A percentile compares a stretch with the other conserved stretches of the same genome.
These are phyloP conservation scores for Alectura lathami DNA, from an alignment of 2,113 vertebrate genomes.

Conservation along the genomic window DNA sequence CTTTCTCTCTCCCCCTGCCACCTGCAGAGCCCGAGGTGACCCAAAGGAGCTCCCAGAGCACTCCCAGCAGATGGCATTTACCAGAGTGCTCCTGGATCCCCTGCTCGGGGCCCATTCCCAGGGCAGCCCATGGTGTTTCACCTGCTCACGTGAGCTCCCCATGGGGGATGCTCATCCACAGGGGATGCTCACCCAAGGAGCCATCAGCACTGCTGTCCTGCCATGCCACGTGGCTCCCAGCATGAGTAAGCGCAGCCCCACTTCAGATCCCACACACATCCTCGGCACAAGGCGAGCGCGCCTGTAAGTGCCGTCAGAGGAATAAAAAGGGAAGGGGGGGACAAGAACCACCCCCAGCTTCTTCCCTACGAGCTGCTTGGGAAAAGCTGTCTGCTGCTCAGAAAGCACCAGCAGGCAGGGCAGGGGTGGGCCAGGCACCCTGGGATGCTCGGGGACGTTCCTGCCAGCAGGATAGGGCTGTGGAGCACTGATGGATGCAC, in stretches of 20 bases:
- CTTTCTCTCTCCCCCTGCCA: background rate
- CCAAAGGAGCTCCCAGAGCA: background rate
- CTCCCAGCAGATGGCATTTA: background rate
- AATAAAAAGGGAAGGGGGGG: background rate
- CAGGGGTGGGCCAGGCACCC: background rate
- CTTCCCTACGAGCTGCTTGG: background rate
- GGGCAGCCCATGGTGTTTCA: background rate
- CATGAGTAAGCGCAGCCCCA: conserved; percentile 27
- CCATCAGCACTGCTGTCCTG: rapidly evolving
- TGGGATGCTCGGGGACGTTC: background rate
- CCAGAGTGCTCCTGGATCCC: background rate
- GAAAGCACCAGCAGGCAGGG: background rate
- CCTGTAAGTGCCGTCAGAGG: background rate
- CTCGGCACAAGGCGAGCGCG: background rate
- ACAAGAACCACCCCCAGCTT: rapidly evolving
- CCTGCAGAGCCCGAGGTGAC: background rate
- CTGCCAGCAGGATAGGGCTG: background rate
- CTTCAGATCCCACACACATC: conserved; percentile 23
- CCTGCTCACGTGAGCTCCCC: rapidly evolving
- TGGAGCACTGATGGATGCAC: background rate
- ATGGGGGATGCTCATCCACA: background rate
- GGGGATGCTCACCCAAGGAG: background rate
- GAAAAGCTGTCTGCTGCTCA: background rate
- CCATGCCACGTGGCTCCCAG: background rate
- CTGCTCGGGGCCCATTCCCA: background rate